Evolutionary conservation across 2,113 vertebrate species (phyloP).

Genomic region (Toxostoma redivivum): DNA sequence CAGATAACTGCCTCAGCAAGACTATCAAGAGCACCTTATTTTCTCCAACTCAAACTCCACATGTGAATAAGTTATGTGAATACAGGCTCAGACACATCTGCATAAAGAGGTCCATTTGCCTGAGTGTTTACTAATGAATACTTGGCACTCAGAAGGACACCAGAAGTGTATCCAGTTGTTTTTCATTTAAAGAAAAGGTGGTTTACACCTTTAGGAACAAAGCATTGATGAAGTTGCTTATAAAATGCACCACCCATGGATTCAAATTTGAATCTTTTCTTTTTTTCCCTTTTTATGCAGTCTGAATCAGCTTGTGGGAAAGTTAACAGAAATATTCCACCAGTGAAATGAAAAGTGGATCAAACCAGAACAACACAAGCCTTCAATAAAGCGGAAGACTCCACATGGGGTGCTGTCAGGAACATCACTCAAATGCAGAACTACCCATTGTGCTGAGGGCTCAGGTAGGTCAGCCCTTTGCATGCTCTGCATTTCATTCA

Average conservation of each 20-base stretch:
- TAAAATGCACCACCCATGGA: background rate
- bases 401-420: background rate
- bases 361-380: background rate
- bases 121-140: background rate
- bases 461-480: background rate
- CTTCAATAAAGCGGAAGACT: background rate
- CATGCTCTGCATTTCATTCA: background rate
- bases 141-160: background rate
- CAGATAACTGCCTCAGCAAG: background rate
- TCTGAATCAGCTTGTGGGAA: background rate
- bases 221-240: background rate
- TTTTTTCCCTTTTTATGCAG: background rate
- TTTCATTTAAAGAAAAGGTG: background rate
- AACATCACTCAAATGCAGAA: background rate
- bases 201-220: background rate
- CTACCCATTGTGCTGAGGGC: background rate
- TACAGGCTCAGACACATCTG: background rate
- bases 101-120: background rate
- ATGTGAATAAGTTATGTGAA: background rate
- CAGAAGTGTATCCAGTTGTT: background rate
- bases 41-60: background rate
- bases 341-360: background rate
- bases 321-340: background rate
- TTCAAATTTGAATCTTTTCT: background rate
- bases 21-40: background rate